These are phyloP conservation scores for Xenopus borealis DNA, from an alignment of 2,113 vertebrate species.

Conservation along the genomic window DNA sequence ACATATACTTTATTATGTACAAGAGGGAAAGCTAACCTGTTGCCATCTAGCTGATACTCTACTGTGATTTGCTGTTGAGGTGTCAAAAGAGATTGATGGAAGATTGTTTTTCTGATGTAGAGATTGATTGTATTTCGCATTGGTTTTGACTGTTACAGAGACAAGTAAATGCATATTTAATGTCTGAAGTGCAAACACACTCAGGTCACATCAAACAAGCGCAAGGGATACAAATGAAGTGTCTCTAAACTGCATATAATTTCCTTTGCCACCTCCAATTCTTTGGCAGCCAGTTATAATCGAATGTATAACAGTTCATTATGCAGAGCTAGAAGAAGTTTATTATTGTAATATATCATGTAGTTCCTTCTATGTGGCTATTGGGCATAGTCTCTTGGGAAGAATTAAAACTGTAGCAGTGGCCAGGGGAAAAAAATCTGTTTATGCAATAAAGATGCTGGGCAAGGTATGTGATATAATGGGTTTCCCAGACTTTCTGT, in stretches of 20 bases:
- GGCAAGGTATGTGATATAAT: slow-evolving; percentile 14
- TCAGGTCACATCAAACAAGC: not conserved
- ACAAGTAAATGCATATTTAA: not conserved
- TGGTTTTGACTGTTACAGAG: too few species aligned
- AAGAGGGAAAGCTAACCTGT: too few species aligned
- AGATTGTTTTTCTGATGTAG: too few species aligned
- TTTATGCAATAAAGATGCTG: not conserved
- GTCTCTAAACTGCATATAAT: not conserved
- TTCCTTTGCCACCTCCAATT: not conserved
- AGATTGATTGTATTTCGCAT: too few species aligned
- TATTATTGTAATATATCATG: slow-evolving; percentile 9
- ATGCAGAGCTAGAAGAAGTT: not conserved
- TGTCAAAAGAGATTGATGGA: too few species aligned
- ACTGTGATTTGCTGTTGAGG: too few species aligned
- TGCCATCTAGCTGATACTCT: too few species aligned
- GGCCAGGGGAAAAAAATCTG: not conserved
- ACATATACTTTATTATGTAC: too few species aligned
- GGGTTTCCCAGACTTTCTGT: slow-evolving; percentile 14
- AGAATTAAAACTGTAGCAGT: slow-evolving; percentile 4
- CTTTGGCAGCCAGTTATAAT: not conserved
- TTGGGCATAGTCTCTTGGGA: not conserved
- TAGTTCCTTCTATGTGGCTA: not conserved
- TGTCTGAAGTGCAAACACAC: too few species aligned
- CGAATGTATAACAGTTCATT: slow-evolving; percentile 18
- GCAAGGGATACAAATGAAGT: slow-evolving; percentile 3